These are phyloP conservation scores for Lordiphosa stackelbergi DNA, from an alignment of 1,140 invertebrate genomes.

Conservation along the genomic window DNA sequence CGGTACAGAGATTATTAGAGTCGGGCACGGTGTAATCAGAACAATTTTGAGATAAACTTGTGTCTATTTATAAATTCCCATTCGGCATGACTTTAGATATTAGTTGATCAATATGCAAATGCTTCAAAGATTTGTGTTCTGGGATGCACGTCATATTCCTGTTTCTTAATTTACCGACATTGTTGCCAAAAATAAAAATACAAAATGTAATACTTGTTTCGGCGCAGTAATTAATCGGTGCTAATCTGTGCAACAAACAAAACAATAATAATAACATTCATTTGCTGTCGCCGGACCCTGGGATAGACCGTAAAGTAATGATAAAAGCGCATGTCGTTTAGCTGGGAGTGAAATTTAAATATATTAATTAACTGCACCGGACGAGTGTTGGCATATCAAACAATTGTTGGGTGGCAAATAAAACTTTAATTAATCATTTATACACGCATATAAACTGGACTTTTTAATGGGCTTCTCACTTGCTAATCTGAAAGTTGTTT, in stretches of 20 bases:
- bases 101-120: too few relatives aligned
- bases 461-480: slow-evolving; percentile 51
- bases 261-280: slow-evolving; percentile 33
- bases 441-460: slow-evolving; percentile 17
- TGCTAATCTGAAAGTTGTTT: slow-evolving; percentile 55
- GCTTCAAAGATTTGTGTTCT: background rate
- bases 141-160: slow-evolving; percentile 10
- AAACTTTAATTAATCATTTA: too few relatives aligned
- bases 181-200: slow-evolving; percentile 12
- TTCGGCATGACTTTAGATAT: too few relatives aligned
- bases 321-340: slow-evolving; percentile 16
- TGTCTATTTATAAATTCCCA: too few relatives aligned
- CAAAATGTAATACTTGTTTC: slow-evolving; percentile 46
- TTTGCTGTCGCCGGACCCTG: slow-evolving; percentile 15
- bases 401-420: too few relatives aligned
- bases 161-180: slow-evolving; percentile 9
- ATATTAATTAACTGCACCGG: slow-evolving; percentile 56
- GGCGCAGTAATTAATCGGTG: slow-evolving; percentile 42
- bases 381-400: slow-evolving; percentile 35
- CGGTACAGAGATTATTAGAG: too few relatives aligned
- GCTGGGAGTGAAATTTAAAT: slow-evolving; percentile 21
- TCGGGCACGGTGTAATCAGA: too few relatives aligned
- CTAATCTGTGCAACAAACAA: slow-evolving; percentile 46
- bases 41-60: too few relatives aligned
- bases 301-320: slow-evolving; percentile 10